Percentiles rank a stretch among this genome's conserved stretches.
These are phyloP conservation scores for Eledone cirrhosa DNA, from an alignment of 2,888 invertebrate genomes.

Conservation along the genomic window DNA sequence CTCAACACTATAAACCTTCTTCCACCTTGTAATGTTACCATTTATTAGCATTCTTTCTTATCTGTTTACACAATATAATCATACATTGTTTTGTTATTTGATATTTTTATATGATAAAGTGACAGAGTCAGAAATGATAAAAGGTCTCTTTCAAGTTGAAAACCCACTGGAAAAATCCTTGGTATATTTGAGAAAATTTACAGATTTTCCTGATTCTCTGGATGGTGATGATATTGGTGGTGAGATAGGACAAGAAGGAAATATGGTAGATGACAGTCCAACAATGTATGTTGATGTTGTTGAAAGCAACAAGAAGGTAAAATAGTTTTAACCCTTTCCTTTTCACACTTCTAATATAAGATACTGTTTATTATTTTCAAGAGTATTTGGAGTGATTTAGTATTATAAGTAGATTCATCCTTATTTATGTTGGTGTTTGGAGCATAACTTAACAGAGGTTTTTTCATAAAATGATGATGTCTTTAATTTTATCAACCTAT, in stretches of 20 bases:
- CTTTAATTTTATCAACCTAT: too few relatives aligned
- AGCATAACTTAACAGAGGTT: too few relatives aligned
- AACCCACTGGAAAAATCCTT: conserved; percentile 42
- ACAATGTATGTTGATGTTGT: conserved; percentile 47
- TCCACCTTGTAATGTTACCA: too few relatives aligned
- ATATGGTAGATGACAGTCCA: conserved; percentile 41
- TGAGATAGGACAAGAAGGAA: conserved; percentile 27
- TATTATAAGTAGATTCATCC: too few relatives aligned
- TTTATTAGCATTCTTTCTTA: too few relatives aligned
- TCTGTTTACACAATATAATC: too few relatives aligned
- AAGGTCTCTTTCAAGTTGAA: conserved; percentile 49
- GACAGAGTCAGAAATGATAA: conserved; percentile 57
- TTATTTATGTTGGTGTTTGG: too few relatives aligned
- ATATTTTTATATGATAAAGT: conserved; percentile 42
- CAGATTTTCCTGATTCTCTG: conserved; percentile 35
- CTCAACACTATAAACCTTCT: too few relatives aligned
- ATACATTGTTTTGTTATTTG: too few relatives aligned
- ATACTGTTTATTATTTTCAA: not conserved
- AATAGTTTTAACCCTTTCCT: not conserved
- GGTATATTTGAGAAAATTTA: conserved; percentile 49
- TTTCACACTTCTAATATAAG: too few relatives aligned
- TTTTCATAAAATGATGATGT: too few relatives aligned
- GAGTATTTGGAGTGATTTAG: too few relatives aligned
- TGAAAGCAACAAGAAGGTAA: conserved; percentile 44
- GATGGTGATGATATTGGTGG: conserved; percentile 10